Base-by-base conservation (phyloP, 2,113 vertebrate genomes). In the Microtus oregoni region DNA sequence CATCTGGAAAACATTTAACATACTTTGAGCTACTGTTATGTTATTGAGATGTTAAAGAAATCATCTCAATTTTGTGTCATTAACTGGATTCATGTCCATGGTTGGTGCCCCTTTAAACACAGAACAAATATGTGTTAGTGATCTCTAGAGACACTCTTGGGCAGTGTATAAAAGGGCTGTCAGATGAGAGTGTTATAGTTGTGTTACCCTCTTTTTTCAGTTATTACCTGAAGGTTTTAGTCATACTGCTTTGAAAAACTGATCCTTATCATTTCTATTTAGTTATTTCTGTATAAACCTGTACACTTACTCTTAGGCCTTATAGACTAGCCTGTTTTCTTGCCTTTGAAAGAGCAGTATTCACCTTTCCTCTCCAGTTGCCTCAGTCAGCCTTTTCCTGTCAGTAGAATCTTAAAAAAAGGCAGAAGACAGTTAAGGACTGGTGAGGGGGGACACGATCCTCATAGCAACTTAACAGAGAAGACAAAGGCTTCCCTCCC, bases 231-330 rank as follows among this genome's bases (percentile, higher is more conserved):
- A 30, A n/a, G 38, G 28, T 95, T 96, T 81, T 92, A n/a, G 20
- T 30, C 88, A 92, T 5, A 12, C 7, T 96, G 13, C 24, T 95
- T 94, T 93, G 77, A 88, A 93, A 97, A 85, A 11, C 2, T 30
- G 30, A 14, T 93, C 86, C 41, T 76, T 81, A 61, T n/a, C 35
- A 87, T 92, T 85, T 81, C n/a, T 85, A 0, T 91, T 73, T 88
- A 81, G 67, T n/a, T 96, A 73, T 89, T 91, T 26, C 67, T 97
- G 91, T 85, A 86, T 97, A 83, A 20, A 89, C 7, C 61, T 94
- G 73, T 13, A 61, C 10, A 86, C 0, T 65, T 75, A 75, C 92
- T 91, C 73, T 91, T 90, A 44, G 44, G 76, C 67, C 67, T 83
- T 61, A 41, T 75, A 32, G 44, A 85, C 20, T 81, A 11, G 77